Percentiles rank a stretch among this genome's conserved stretches.
Conservation (phyloP, 2,888 invertebrate genomes). For the Protophormia terraenovae region DNA sequence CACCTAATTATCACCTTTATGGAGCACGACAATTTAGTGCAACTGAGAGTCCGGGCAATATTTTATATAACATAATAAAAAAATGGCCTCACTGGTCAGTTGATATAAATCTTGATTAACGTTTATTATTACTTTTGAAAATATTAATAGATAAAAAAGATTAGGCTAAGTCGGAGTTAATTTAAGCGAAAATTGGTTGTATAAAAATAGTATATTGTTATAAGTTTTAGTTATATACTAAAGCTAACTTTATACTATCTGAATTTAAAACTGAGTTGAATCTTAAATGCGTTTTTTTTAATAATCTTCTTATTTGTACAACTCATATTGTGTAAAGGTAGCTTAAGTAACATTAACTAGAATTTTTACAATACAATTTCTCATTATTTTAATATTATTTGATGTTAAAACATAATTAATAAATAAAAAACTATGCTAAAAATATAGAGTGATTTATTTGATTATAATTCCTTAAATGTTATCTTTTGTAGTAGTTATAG, state of each 20-base stretch:
- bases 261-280: too few relatives aligned
- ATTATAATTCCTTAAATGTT: neutral
- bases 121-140: too few relatives aligned
- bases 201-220: neutral
- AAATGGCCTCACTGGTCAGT: constrained; percentile 85
- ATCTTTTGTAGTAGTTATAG: neutral
- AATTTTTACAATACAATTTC: too few relatives aligned
- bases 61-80: constrained; percentile 84
- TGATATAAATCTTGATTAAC: constrained; percentile 25
- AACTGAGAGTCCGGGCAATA: constrained; percentile 87
- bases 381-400: too few relatives aligned
- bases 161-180: neutral
- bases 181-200: neutral
- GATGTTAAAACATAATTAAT: too few relatives aligned
- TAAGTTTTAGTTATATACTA: too few relatives aligned
- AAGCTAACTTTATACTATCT: too few relatives aligned
- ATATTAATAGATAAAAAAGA: too few relatives aligned
- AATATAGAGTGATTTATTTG: neutral
- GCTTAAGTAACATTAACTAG: too few relatives aligned
- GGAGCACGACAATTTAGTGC: constrained; percentile 86
- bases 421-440: neutral
- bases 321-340: too few relatives aligned
- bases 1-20: constrained; percentile 85
- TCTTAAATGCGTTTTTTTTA: too few relatives aligned
- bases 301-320: too few relatives aligned